phyloP scores from a whole-genome alignment of 2,888 invertebrate genomes.

The Callyntrura sp. region DNA sequence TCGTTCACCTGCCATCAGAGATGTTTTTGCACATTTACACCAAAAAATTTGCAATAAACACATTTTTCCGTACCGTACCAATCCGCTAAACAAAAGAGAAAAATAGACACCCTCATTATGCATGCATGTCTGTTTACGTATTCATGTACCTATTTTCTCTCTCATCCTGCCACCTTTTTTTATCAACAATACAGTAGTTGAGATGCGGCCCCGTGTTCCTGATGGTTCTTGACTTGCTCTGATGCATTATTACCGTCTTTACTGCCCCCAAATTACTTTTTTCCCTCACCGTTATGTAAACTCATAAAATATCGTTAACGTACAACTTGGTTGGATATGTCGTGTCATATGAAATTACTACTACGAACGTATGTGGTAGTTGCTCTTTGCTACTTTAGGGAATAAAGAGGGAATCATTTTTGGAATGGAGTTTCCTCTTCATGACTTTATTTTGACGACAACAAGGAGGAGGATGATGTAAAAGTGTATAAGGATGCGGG shows the following conservation, averaged over 20 bases:
- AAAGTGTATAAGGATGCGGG: slow-evolving; percentile 75
- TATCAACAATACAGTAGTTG: not conserved
- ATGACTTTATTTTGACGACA: slow-evolving; percentile 52
- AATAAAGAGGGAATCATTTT: slow-evolving; percentile 18
- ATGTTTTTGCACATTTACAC: not conserved
- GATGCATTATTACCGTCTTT: slow-evolving; percentile 34
- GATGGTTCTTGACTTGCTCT: slow-evolving; percentile 13
- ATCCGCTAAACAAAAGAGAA: not conserved
- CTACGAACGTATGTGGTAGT: not conserved
- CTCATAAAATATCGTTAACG: slow-evolving; percentile 70
- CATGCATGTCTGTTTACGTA: not conserved
- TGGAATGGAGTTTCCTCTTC: slow-evolving; percentile 44
- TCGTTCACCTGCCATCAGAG: not conserved
- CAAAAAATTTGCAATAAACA: not conserved
- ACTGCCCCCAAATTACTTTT: slow-evolving; percentile 28
- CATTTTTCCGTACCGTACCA: not conserved
- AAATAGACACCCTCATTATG: not conserved
- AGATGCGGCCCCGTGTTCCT: not conserved
- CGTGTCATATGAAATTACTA: slow-evolving; percentile 4
- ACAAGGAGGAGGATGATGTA: not conserved
- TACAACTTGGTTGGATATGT: slow-evolving; percentile 32
- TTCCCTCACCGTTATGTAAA: slow-evolving; percentile 5
- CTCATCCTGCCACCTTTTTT: not conserved
- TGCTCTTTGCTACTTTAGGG: not conserved
- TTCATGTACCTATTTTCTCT: not conserved